Evolutionary conservation across 2,113 vertebrate genomes (phyloP), one percentile per base, ranked within the genome.

Genomic region (Ageneiosus marmoratus): DNA sequence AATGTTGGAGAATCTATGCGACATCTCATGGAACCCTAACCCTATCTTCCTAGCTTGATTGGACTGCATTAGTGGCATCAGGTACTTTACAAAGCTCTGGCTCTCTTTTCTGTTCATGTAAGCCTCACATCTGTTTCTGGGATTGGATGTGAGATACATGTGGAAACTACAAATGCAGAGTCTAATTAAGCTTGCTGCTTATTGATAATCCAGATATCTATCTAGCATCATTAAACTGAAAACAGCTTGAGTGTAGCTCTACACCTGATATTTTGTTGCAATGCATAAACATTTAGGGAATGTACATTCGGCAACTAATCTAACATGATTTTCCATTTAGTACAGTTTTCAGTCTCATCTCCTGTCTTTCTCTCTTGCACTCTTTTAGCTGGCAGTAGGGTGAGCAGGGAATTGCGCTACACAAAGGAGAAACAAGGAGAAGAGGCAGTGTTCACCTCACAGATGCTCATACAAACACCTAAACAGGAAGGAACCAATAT

Each of bases 401-500:
- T 99, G 86, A 99, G 97, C 93, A 96, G 95, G 81, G 98, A 99
- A 92, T 95, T 99, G 34, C 95, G 88, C 56, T 99, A 99, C 93
- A 99, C 98, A 83, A 97, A 94, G 90, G 97, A 99, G 91, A 99
- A 99, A 92, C 94, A 99, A 86, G 98, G 98, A 2, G 97, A 99
- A 79, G 98, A 99, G 90, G 95, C 96, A 0, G 94, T 98, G 0
- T 99, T 98, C 91, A 99, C 96, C 24, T 96, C 97, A 70, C 98
- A 99, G 89, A 97, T 98, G 95, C 88, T 99, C 82, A 99, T 99
- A 89, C 98, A 99, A 94, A 99, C 97, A 76, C 94, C 97, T 0
- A 97, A 95, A 91, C 94, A 83, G 87, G 95, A 96, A 70, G 97
- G 96, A 78, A 94, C 94, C 72, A 95, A 95, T 82, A 91, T 99